Conservation (phyloP, 2,113 vertebrate genomes). For the Sorex araneus region DNA sequence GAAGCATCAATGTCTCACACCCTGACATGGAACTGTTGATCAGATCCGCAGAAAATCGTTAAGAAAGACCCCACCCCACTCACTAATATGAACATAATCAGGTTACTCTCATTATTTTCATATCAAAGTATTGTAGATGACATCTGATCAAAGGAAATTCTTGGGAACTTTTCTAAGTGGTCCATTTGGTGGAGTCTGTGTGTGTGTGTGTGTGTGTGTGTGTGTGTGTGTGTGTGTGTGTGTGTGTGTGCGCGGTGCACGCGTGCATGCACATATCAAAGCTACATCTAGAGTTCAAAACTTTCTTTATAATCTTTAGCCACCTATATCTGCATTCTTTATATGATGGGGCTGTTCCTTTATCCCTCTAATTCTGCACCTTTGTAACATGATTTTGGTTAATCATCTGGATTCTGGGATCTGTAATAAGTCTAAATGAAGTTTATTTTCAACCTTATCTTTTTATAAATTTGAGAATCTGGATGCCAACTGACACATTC, state of each 20-base stretch:
- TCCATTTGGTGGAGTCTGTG: background rate
- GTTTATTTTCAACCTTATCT: background rate
- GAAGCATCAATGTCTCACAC: no score
- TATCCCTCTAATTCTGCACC: background rate
- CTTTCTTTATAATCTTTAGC: background rate
- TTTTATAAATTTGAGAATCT: background rate
- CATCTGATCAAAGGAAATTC: background rate
- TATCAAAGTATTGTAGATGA: background rate
- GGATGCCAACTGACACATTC: background rate
- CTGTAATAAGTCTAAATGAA: constrained; percentile 15
- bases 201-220: no score
- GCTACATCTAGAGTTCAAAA: background rate
- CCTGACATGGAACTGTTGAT: no score
- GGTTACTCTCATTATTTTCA: constrained; percentile 11
- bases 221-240: no score
- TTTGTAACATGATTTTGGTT: background rate
- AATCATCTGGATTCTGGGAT: constrained; percentile 13
- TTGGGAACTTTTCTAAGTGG: background rate
- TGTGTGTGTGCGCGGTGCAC: no score
- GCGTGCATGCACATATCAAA: background rate
- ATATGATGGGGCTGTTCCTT: background rate
- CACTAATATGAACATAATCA: background rate
- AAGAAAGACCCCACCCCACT: no score
- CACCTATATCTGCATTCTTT: background rate
- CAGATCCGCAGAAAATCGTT: no score